Evolutionary conservation across 2,888 invertebrate species (phyloP).

Genomic region (Dione juno): DNA sequence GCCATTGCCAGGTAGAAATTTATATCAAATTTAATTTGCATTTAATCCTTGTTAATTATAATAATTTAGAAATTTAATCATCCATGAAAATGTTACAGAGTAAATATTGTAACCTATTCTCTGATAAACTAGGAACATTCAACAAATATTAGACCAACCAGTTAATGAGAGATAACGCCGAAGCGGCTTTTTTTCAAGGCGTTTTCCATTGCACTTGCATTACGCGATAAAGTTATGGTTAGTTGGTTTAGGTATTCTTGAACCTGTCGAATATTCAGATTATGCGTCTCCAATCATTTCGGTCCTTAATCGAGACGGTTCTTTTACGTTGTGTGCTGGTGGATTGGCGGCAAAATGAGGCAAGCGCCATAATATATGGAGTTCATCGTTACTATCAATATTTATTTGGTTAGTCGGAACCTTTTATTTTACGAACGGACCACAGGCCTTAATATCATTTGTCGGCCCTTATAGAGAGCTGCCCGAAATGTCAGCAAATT

Average conservation of each 20-base stretch:
- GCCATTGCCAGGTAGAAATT: no score
- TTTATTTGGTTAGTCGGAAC: neutral
- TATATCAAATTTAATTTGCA: no score
- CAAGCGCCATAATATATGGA: slow-evolving; percentile 33
- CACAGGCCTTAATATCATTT: slow-evolving; percentile 44
- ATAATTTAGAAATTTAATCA: neutral
- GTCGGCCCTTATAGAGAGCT: slow-evolving; percentile 44
- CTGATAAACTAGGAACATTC: slow-evolving; percentile 14
- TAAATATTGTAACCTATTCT: neutral
- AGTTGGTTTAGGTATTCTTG: no score
- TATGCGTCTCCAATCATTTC: no score
- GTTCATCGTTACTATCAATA: slow-evolving; percentile 29
- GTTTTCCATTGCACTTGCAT: slow-evolving; percentile 34
- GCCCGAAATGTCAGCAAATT: slow-evolving; percentile 44
- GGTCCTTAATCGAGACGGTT: no score
- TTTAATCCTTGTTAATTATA: no score
- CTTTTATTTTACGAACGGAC: slow-evolving; percentile 42
- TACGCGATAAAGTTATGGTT: slow-evolving; percentile 39
- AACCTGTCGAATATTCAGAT: no score
- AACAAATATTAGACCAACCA: slow-evolving; percentile 37
- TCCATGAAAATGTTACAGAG: neutral
- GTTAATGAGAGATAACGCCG: slow-evolving; percentile 39
- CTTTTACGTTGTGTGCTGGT: no score
- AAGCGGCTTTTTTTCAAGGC: slow-evolving; percentile 44
- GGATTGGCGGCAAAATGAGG: slow-evolving; percentile 46